Conservation (phyloP, 1,140 invertebrate genomes). For the Drosophila repleta region DNA sequence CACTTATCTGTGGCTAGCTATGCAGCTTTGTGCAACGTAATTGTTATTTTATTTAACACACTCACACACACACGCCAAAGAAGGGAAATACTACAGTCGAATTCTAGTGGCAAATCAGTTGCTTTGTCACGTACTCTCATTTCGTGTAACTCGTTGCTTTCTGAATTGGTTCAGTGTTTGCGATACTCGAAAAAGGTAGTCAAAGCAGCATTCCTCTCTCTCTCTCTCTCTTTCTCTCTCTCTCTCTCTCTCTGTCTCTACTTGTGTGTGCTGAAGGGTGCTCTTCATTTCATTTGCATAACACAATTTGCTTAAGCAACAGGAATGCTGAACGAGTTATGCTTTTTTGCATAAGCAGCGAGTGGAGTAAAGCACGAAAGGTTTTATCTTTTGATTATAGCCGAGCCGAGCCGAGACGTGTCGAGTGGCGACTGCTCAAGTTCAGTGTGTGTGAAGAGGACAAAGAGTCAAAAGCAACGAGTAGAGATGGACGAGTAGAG, state of each 20-base stretch:
- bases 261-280: background rate
- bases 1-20: constrained; percentile 4
- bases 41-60: constrained; percentile 63
- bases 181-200: constrained; percentile 42
- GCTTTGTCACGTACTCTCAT: constrained; percentile 51
- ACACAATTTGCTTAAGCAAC: constrained; percentile 2
- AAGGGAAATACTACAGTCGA: background rate
- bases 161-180: constrained; percentile 63
- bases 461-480: background rate
- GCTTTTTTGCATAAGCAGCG: constrained; percentile 11
- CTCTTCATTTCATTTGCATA: constrained; percentile 38
- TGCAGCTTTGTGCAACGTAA: constrained; percentile 46
- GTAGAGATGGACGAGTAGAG: background rate
- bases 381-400: background rate
- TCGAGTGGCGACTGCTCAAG: background rate
- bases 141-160: constrained; percentile 15
- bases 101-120: constrained; percentile 40
- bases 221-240: too few relatives aligned
- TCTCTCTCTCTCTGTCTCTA: too few relatives aligned
- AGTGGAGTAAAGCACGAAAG: background rate
- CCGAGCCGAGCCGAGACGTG: background rate
- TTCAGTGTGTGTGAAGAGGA: too few relatives aligned
- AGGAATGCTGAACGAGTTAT: background rate
- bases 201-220: background rate
- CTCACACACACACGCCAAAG: constrained; percentile 13